These are phyloP conservation scores for Pygocentrus nattereri DNA, from an alignment of 2,797 vertebrate species.

Conservation along the genomic window DNA sequence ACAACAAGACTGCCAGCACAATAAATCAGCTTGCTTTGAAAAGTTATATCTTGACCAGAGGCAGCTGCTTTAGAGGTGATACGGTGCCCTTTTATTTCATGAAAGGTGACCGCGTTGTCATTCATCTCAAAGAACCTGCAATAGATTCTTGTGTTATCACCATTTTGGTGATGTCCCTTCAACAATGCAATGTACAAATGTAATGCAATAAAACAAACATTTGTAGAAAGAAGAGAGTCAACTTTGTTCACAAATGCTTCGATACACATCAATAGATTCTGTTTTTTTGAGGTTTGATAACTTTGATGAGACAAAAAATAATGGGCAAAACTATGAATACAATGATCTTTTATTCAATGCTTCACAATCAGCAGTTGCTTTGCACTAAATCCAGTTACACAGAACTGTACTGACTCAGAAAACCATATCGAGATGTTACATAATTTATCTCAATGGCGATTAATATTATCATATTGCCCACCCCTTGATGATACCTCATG, in stretches of 20 bases:
- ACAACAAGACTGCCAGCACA: not conserved
- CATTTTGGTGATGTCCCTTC: conserved; percentile 31
- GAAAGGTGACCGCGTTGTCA: not conserved
- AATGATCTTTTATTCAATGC: too few species aligned
- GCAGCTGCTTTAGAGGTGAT: not conserved
- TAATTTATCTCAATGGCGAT: too few species aligned
- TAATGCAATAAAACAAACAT: conserved; percentile 74
- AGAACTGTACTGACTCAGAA: too few species aligned
- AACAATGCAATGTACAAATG: conserved; percentile 32
- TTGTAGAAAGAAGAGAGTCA: conserved; percentile 65
- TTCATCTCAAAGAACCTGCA: conserved; percentile 21
- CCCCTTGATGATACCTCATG: too few species aligned
- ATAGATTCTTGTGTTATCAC: conserved; percentile 18
- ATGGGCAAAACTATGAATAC: too few species aligned
- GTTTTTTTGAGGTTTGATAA: too few species aligned
- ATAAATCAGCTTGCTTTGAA: not conserved
- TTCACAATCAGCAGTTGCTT: too few species aligned
- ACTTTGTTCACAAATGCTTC: not conserved
- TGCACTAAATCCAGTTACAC: too few species aligned
- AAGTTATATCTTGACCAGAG: not conserved
- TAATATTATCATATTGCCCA: too few species aligned
- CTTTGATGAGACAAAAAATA: too few species aligned
- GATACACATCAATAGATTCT: too few species aligned
- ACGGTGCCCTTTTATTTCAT: not conserved
- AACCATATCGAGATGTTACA: too few species aligned